Percentiles rank a stretch among this genome's conserved stretches.
Evolutionary conservation across 1,140 invertebrate species (phyloP).

Genomic region (Drosophila navojoa): DNA sequence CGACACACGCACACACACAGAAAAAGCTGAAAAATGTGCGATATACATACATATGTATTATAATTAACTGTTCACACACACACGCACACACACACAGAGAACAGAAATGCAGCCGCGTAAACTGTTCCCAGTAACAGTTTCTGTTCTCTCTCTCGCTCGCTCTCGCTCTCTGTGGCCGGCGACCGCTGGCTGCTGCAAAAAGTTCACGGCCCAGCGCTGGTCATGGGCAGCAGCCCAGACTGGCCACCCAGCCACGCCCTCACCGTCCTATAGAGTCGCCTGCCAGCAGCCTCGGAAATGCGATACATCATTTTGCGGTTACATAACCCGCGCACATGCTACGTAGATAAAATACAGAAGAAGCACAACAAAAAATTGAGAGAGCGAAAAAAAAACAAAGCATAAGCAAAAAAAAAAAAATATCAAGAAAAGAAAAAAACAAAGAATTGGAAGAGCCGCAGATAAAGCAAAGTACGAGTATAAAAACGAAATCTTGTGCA

Average conservation of each 20-base stretch:
- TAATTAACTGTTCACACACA: slow-evolving; percentile 8
- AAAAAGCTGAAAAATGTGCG: background rate
- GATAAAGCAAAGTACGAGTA: slow-evolving; percentile 53
- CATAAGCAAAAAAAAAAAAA: slow-evolving; percentile 18
- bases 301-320: slow-evolving; percentile 72
- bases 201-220: slow-evolving; percentile 39
- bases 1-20: background rate
- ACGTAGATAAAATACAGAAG: slow-evolving; percentile 56
- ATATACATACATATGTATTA: background rate
- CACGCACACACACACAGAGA: background rate
- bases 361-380: background rate
- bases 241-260: background rate
- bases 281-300: slow-evolving; percentile 42
- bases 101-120: background rate
- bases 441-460: slow-evolving; percentile 32
- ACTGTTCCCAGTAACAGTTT: slow-evolving; percentile 1
- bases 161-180: background rate
- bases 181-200: slow-evolving; percentile 5
- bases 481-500: slow-evolving; percentile 54
- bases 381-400: slow-evolving; percentile 27
- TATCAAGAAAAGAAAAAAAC: background rate
- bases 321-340: slow-evolving; percentile 72
- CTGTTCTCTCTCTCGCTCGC: background rate
- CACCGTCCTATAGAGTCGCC: background rate
- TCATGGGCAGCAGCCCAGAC: slow-evolving; percentile 10